Evolutionary conservation across 2,113 vertebrate species (phyloP), one percentile per base, ranked within the genome.

Genomic region (Balaenoptera acutorostrata): DNA sequence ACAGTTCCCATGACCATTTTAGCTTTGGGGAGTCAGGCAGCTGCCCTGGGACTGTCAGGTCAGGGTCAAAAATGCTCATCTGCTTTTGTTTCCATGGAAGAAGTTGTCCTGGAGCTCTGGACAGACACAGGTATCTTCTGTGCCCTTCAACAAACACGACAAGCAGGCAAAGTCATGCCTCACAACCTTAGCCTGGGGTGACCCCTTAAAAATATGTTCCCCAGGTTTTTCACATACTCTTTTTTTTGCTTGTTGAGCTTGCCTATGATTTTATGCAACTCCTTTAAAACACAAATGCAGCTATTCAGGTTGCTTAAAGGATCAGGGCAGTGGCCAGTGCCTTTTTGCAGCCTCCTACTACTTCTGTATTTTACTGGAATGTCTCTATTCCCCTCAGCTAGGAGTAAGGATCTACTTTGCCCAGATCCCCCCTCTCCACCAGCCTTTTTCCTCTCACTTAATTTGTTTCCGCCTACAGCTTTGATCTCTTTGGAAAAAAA

Each of bases 401-500:
- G 68, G 27, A 71, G 21, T n/a, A 39, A 66, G 36, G 41, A 68
- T 88, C 41, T 66, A 4, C 17, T 94, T 49, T 84, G 95, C 68
- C 82, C 59, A 18, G 0, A 74, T 87, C 59, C n/a, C 64, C n/a
- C 41, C 10, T 93, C 57, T 46, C 61, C 13, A 46, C 55, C 18
- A 77, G 52, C 57, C 75, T 55, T 66, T 69, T 83, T 23, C 44
- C 55, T 95, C 83, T 97, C 85, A 59, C 52, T 90, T 85, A 71
- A 52, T 94, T 91, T 81, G 59, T 69, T 93, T 86, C 91, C 15
- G 4, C 68, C 64, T 39, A 17, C 9, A 64, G 31, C 93, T 97
- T 98, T 97, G 93, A 94, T 95, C 46, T 93, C 27, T 68, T 96
- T 87, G 86, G 74, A 6, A 44, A 57, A 91, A 88, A 83, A 86